These are phyloP conservation scores for Zelostemma sp. DNA, from an alignment of 1,140 invertebrate species.

Conservation along the genomic window DNA sequence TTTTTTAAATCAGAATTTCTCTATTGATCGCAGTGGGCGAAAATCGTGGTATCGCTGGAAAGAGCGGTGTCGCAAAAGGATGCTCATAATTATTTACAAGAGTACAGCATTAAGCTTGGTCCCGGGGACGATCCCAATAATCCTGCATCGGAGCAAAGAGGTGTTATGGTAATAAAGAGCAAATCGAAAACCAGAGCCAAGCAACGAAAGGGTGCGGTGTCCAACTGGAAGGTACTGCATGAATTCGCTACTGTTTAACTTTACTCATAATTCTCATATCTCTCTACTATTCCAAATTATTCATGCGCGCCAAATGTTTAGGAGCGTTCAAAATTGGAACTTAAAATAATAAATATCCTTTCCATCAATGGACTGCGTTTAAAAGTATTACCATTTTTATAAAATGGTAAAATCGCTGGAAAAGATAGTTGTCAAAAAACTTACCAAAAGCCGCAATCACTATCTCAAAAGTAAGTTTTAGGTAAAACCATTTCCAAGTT, in stretches of 20 bases:
- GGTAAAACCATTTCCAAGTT: no score
- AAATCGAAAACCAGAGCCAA: conserved; percentile 96
- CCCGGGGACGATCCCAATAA: conserved; percentile 82
- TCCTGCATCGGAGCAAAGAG: conserved; percentile 83
- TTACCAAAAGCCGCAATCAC: no score
- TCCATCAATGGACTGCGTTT: conserved; percentile 34
- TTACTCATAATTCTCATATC: conserved; percentile 46
- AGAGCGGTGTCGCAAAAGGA: conserved; percentile 90
- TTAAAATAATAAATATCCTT: conserved; percentile 41
- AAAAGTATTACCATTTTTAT: no score
- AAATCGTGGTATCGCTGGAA: conserved; percentile 96
- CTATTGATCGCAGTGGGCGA: conserved; percentile 86
- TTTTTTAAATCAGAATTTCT: no score
- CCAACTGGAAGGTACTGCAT: conserved; percentile 93
- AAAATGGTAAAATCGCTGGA: no score
- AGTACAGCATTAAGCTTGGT: conserved; percentile 94
- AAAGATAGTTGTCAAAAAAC: no score
- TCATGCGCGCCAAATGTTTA: conserved; percentile 42
- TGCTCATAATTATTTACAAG: conserved; percentile 90
- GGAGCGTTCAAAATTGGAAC: conserved; percentile 42
- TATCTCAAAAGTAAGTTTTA: no score
- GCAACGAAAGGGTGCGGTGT: conserved; percentile 95
- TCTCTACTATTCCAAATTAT: conserved; percentile 42
- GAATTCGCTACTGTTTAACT: conserved; percentile 35
- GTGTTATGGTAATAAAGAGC: conserved; percentile 98